phyloP scores from a whole-genome alignment of 1,140 invertebrate genomes.

The Philaenus spumarius region DNA sequence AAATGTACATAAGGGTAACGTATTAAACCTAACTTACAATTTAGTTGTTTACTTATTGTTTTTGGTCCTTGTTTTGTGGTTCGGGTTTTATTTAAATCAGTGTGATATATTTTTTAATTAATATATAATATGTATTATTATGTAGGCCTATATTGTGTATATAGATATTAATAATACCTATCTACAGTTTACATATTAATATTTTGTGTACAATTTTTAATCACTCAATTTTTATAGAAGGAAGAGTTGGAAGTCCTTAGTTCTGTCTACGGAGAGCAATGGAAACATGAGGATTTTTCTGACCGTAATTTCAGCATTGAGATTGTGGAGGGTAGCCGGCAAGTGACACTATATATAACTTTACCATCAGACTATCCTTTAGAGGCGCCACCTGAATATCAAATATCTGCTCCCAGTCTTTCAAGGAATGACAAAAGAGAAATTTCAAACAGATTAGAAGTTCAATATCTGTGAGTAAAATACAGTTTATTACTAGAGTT shows the following conservation, averaged over 20 bases:
- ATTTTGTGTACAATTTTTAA: too few species aligned
- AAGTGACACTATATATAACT: slow-evolving; percentile 50
- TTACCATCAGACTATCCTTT: slow-evolving; percentile 58
- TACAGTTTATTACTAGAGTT: too few species aligned
- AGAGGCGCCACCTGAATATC: slow-evolving; percentile 55
- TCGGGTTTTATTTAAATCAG: too few species aligned
- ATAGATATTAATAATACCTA: too few species aligned
- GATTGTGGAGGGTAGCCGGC: slow-evolving; percentile 43
- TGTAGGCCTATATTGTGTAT: too few species aligned
- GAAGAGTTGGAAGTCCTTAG: slow-evolving; percentile 68
- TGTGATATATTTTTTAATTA: too few species aligned
- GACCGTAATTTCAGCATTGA: slow-evolving; percentile 46
- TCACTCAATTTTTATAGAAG: slow-evolving; percentile 43
- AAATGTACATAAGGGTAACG: too few species aligned
- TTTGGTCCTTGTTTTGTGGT: too few species aligned
- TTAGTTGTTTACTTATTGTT: too few species aligned
- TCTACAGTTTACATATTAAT: too few species aligned
- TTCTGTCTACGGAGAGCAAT: slow-evolving; percentile 70
- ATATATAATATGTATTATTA: too few species aligned
- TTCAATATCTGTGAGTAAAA: slow-evolving; percentile 58
- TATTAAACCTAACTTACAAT: too few species aligned
- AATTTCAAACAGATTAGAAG: slow-evolving; percentile 50
- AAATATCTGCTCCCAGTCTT: slow-evolving; percentile 66
- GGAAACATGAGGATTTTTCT: slow-evolving; percentile 50
- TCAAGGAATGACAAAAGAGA: slow-evolving; percentile 47